Percentiles rank a stretch among this genome's conserved stretches.
phyloP scores from a whole-genome alignment of 92 coral and sea anemone species.

The Micromussa lordhowensis region DNA sequence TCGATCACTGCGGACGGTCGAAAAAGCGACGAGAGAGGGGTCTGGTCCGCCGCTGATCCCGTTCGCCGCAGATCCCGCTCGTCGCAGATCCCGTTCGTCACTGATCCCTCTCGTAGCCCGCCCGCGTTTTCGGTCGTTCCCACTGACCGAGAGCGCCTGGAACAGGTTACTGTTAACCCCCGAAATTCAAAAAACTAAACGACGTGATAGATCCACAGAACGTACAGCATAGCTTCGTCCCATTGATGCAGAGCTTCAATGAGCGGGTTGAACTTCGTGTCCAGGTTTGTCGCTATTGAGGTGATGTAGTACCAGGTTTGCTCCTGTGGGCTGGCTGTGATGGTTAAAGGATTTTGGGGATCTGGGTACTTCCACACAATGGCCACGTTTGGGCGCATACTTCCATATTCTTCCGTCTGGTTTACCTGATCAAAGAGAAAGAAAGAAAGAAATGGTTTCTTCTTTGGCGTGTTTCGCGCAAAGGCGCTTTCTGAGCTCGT shows the following conservation, averaged over 20 bases:
- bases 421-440: constrained; percentile 47
- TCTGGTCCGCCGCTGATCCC: too few relatives aligned
- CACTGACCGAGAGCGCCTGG: too few relatives aligned
- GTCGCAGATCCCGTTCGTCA: too few relatives aligned
- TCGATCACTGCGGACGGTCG: too few relatives aligned
- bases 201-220: neutral
- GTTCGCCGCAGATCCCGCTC: too few relatives aligned
- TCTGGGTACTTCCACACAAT: constrained; percentile 61
- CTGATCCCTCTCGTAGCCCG: too few relatives aligned
- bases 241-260: constrained; percentile 72
- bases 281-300: constrained; percentile 78
- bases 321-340: constrained; percentile 26
- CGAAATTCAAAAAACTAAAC: neutral
- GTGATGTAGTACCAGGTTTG: constrained; percentile 80
- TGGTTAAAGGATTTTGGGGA: neutral
- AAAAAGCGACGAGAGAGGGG: too few relatives aligned
- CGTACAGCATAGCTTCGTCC: constrained; percentile 72
- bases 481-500: too few relatives aligned
- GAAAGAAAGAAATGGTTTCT: neutral
- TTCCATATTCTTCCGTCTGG: constrained; percentile 72
- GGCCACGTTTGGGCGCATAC: constrained; percentile 71
- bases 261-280: constrained; percentile 86
- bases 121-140: too few relatives aligned
- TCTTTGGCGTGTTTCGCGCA: neutral
- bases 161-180: too few relatives aligned